phyloP scores from a whole-genome alignment of 2,888 invertebrate genomes.

The Odontocerum albicorne region DNA sequence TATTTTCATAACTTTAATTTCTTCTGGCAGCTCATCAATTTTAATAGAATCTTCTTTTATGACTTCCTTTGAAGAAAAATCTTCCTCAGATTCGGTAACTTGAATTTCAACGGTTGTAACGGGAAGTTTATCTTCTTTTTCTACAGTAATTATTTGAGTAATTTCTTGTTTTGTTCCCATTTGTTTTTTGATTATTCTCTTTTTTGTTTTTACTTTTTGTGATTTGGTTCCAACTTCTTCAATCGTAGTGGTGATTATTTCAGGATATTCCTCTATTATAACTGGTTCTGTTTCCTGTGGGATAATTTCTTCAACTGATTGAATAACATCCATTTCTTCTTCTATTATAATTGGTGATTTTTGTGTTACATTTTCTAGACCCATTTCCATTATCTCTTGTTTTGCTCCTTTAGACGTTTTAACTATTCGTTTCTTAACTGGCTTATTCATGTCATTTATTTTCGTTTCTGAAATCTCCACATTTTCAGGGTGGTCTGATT shows the following conservation, averaged over 20 bases:
- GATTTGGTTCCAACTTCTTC: slow-evolving; percentile 40
- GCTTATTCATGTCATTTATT: slow-evolving; percentile 39
- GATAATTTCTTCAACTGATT: background rate
- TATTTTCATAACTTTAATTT: background rate
- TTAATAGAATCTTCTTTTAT: slow-evolving; percentile 39
- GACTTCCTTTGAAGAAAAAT: slow-evolving; percentile 22
- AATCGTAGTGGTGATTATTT: slow-evolving; percentile 16
- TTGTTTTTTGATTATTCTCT: slow-evolving; percentile 50
- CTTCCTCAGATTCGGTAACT: slow-evolving; percentile 38
- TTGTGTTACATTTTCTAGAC: no score
- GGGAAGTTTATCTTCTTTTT: slow-evolving; percentile 44
- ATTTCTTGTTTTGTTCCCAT: slow-evolving; percentile 49
- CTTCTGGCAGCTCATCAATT: slow-evolving; percentile 21
- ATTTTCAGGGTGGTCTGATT: slow-evolving; percentile 42
- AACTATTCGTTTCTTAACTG: slow-evolving; percentile 40
- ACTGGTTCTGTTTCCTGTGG: slow-evolving; percentile 16
- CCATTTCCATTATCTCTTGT: slow-evolving; percentile 40
- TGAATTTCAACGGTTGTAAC: slow-evolving; percentile 40
- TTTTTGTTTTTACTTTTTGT: slow-evolving; percentile 43
- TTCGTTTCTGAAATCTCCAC: slow-evolving; percentile 39
- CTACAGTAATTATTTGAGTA: slow-evolving; percentile 52
- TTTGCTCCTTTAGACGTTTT: slow-evolving; percentile 41
- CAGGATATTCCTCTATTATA: slow-evolving; percentile 38
- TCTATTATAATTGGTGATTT: no score
- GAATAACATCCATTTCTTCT: background rate